A percentile compares a stretch with the other conserved stretches of the same genome.
Conservation (phyloP, 2,797 vertebrate species). For the Steatocranus sp. region DNA sequence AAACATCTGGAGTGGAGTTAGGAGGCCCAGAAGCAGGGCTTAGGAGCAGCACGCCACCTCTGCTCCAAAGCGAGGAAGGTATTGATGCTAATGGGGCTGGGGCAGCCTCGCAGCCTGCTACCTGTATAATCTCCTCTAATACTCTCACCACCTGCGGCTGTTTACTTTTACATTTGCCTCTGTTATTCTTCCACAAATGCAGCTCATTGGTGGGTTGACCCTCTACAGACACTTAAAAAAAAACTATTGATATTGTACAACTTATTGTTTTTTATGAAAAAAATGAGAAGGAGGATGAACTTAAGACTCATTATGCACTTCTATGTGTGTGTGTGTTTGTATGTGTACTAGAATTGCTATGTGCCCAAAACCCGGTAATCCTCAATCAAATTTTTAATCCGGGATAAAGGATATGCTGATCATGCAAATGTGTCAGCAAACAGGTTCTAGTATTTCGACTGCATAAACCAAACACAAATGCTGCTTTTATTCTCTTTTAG, state of each 20-base stretch:
- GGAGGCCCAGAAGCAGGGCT: conserved; percentile 35
- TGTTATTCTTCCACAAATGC: conserved; percentile 30
- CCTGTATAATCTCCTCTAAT: conserved; percentile 67
- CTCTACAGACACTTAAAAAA: background rate
- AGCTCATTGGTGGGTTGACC: background rate
- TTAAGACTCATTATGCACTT: background rate
- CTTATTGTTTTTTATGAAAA: background rate
- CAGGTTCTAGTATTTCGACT: background rate
- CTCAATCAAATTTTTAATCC: background rate
- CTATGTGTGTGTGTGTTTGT: background rate
- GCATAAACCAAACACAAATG: background rate
- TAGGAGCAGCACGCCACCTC: conserved; percentile 30
- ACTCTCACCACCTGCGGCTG: conserved; percentile 49
- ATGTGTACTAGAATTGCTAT: background rate
- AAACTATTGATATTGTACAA: background rate
- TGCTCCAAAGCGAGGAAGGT: conserved; percentile 24
- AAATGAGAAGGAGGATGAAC: background rate
- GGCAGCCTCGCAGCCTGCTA: conserved; percentile 36
- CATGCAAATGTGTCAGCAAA: background rate
- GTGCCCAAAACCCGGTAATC: background rate
- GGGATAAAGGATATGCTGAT: background rate
- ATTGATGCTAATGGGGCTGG: conserved; percentile 44
- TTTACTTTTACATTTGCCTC: conserved; percentile 54
- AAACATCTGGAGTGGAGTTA: conserved; percentile 36
- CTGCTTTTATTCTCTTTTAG: background rate